phyloP scores from a whole-genome alignment of 2,113 vertebrate genomes.

The Lates calcarifer region DNA sequence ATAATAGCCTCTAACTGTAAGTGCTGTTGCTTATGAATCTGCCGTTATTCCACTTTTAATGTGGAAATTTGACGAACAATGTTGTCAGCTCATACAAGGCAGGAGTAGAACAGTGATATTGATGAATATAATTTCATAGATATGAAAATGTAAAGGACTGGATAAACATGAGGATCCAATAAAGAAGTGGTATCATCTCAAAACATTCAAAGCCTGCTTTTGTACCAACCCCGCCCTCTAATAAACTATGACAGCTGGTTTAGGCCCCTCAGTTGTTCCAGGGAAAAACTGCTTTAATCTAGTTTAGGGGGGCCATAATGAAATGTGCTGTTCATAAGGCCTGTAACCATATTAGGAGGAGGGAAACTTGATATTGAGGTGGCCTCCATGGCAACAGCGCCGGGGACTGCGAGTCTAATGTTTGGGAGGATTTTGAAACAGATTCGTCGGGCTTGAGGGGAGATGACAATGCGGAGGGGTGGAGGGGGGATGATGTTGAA shows the following conservation, averaged over 20 bases:
- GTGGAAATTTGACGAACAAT: background rate
- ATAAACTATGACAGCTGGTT: conserved; percentile 66
- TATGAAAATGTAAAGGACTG: conserved; percentile 20
- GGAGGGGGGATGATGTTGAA: conserved; percentile 15
- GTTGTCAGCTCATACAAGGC: conserved; percentile 21
- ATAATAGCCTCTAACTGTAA: conserved; percentile 42
- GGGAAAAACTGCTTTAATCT: conserved; percentile 73
- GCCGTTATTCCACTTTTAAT: conserved; percentile 21
- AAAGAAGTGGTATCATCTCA: conserved; percentile 30
- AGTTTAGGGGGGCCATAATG: conserved; percentile 73
- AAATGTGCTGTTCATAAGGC: conserved; percentile 80
- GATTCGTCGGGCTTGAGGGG: conserved; percentile 65
- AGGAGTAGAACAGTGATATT: background rate
- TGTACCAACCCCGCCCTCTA: conserved; percentile 18
- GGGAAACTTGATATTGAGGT: conserved; percentile 66
- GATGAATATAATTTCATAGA: conserved; percentile 4
- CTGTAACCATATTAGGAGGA: conserved; percentile 72
- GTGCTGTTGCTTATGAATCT: conserved; percentile 30
- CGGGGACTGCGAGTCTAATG: conserved; percentile 51
- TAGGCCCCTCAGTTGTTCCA: conserved; percentile 63
- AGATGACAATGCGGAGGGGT: conserved; percentile 59
- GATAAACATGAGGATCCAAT: conserved; percentile 39
- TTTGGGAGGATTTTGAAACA: conserved; percentile 72
- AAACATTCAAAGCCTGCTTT: conserved; percentile 27
- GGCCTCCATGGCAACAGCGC: conserved; percentile 77